Conservation (phyloP, 1,140 invertebrate genomes). For the Hesperophylax magnus region DNA sequence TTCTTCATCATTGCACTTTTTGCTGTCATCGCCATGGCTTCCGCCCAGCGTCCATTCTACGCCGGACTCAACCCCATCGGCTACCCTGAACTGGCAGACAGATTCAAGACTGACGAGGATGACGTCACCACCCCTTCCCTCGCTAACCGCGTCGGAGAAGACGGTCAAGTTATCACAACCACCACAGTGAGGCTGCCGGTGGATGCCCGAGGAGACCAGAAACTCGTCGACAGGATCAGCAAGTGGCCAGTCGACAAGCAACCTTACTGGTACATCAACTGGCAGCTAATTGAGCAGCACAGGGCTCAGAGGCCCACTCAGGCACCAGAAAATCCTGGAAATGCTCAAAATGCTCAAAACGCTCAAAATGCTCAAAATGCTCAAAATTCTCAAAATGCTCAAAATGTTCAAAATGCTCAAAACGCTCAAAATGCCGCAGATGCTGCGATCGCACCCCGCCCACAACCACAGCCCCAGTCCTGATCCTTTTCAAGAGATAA, state of each 20-base stretch:
- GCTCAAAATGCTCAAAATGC: too few species aligned
- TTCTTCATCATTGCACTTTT: constrained; percentile 49
- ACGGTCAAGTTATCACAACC: constrained; percentile 42
- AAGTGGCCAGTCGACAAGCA: constrained; percentile 61
- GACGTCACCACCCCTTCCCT: constrained; percentile 44
- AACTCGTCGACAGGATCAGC: constrained; percentile 61
- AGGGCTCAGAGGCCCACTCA: constrained; percentile 39
- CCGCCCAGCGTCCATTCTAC: constrained; percentile 60
- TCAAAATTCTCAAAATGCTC: too few species aligned
- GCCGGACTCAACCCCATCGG: constrained; percentile 59
- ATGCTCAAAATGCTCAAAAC: too few species aligned
- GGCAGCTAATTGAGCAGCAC: constrained; percentile 63
- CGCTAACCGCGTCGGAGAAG: constrained; percentile 59
- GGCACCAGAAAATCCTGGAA: not conserved
- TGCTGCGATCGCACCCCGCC: too few species aligned
- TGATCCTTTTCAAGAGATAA: not conserved
- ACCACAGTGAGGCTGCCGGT: constrained; percentile 59
- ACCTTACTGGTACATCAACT: constrained; percentile 67
- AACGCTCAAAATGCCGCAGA: too few species aligned
- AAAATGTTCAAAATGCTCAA: too few species aligned
- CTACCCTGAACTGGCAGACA: constrained; percentile 58
- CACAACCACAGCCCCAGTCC: not conserved
- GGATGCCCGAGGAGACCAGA: constrained; percentile 61
- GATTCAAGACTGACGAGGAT: constrained; percentile 57
- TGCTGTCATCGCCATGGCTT: constrained; percentile 40